Percentiles rank a stretch among this genome's conserved stretches.
Conservation (phyloP, 1,140 invertebrate species). For the Drosophila lacertosa region DNA sequence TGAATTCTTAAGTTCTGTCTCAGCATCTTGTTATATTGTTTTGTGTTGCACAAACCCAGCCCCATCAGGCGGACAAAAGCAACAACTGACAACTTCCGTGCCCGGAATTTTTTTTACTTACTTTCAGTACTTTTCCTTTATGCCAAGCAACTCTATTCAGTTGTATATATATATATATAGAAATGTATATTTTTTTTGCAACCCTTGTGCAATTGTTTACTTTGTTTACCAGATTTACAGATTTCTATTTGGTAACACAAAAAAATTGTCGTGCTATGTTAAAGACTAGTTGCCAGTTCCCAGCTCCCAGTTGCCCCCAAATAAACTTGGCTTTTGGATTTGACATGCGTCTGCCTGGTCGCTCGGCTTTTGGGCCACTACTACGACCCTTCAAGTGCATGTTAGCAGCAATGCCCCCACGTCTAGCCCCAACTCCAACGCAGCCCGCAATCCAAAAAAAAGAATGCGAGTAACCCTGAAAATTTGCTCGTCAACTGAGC, state of each 20-base stretch:
- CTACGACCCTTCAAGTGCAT: constrained; percentile 35
- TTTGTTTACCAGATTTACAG: constrained; percentile 53
- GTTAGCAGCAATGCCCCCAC: constrained; percentile 27
- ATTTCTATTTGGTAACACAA: constrained; percentile 39
- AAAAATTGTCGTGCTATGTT: constrained; percentile 29
- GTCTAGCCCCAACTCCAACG: constrained; percentile 1
- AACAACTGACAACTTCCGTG: constrained; percentile 43
- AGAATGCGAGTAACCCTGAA: constrained; percentile 44
- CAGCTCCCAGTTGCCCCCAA: background rate
- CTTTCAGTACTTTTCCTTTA: constrained; percentile 9
- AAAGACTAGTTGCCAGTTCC: constrained; percentile 13
- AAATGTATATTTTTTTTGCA: constrained; percentile 3
- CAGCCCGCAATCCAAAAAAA: constrained; percentile 11
- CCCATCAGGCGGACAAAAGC: constrained; percentile 27
- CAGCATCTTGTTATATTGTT: background rate
- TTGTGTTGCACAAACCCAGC: background rate
- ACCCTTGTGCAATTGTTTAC: constrained; percentile 43
- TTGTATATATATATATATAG: background rate
- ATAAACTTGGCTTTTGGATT: constrained; percentile 24
- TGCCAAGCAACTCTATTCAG: background rate
- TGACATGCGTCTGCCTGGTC: constrained; percentile 38
- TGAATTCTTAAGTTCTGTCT: constrained; percentile 19
- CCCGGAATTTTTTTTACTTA: constrained; percentile 13
- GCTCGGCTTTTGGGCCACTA: background rate
- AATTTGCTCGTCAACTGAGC: constrained; percentile 43